A percentile compares a stretch with the other conserved stretches of the same genome.
Conservation (phyloP, 2,113 vertebrate genomes). For the Gavialis gangeticus region DNA sequence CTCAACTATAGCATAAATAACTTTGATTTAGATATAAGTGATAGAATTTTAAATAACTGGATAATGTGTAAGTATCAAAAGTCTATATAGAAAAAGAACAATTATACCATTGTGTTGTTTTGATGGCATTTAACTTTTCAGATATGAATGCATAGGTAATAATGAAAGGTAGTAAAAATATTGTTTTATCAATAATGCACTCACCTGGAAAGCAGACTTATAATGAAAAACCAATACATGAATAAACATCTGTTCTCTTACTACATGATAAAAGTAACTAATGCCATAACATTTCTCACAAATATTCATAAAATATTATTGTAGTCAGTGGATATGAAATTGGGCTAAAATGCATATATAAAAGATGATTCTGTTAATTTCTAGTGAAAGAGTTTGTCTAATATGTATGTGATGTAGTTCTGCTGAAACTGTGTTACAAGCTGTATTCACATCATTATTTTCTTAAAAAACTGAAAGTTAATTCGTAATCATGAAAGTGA, state of each 20-base stretch:
- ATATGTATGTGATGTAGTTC: conserved; percentile 5
- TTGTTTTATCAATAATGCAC: conserved; percentile 27
- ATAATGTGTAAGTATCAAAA: not conserved
- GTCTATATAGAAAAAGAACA: not conserved
- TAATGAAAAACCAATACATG: conserved; percentile 19
- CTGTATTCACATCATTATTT: conserved; percentile 20
- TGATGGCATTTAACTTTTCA: conserved; percentile 36
- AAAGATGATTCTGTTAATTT: conserved; percentile 29
- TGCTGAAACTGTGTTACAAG: conserved; percentile 22
- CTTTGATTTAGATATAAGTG: conserved; percentile 25
- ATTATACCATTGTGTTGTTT: not conserved
- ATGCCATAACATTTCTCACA: conserved; percentile 27
- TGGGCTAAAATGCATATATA: not conserved
- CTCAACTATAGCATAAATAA: not conserved
- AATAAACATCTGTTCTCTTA: conserved; percentile 22
- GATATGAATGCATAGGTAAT: conserved; percentile 14
- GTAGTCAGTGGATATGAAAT: conserved; percentile 40
- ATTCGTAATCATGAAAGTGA: not conserved
- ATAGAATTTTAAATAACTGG: not conserved
- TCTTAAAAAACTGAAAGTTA: conserved; percentile 22
- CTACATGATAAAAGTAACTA: conserved; percentile 21
- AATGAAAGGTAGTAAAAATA: conserved; percentile 1
- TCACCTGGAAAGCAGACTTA: conserved; percentile 32
- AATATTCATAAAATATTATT: conserved; percentile 41
- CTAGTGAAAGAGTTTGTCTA: conserved; percentile 9